These are phyloP conservation scores for Ictidomys tridecemlineatus DNA, from an alignment of 2,113 vertebrate genomes.

Conservation along the genomic window DNA sequence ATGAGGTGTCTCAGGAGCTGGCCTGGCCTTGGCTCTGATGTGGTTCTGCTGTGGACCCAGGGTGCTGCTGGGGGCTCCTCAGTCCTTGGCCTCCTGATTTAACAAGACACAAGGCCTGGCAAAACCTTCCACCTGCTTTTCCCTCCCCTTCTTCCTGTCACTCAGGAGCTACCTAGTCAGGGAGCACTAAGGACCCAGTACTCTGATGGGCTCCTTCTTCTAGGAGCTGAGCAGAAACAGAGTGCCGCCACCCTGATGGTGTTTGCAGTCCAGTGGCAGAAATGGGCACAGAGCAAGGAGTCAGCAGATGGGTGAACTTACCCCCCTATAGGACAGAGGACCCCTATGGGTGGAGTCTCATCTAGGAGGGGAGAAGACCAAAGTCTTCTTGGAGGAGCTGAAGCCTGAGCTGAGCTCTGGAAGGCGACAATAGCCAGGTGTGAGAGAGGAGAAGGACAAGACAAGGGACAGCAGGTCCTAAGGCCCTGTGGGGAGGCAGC, in stretches of 20 bases:
- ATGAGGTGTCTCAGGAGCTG: no score
- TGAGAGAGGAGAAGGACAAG: neutral
- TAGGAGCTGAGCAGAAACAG: no score
- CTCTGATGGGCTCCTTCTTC: no score
- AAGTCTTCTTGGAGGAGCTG: neutral
- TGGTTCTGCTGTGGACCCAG: accelerated
- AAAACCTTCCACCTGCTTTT: accelerated
- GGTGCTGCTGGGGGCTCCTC: no score
- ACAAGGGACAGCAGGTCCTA: no score
- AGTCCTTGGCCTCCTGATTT: neutral
- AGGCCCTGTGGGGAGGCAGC: neutral
- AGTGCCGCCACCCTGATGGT: accelerated
- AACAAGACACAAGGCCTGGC: neutral
- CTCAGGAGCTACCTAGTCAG: no score
- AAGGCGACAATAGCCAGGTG: no score
- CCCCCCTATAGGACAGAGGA: no score
- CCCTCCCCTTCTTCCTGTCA: neutral
- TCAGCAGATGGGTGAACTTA: neutral
- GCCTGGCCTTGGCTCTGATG: neutral
- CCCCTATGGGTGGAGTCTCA: no score
- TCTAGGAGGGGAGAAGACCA: no score
- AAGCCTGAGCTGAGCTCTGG: neutral
- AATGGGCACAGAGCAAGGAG: no score
- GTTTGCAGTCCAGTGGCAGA: neutral
- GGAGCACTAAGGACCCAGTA: no score